Base-by-base conservation (phyloP, 2,797 vertebrate genomes). In the Sandelia bainsii region DNA sequence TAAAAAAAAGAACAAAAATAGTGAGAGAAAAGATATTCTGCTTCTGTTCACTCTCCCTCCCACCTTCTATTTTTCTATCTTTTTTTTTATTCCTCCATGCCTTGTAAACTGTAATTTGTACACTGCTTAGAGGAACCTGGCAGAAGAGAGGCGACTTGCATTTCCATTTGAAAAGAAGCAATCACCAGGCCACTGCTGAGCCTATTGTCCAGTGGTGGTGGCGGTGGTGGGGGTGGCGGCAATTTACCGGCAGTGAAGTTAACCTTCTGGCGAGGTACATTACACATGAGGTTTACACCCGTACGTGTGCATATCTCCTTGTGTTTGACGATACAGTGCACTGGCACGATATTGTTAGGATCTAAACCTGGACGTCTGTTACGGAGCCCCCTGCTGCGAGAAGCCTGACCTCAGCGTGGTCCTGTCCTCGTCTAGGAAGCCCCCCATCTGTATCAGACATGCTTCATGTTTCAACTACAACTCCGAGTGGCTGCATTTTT, bases 111-210 rank as follows among this genome's bases (percentile, higher is more conserved):
- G 96, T 97, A 98, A 98, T 98, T 98, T 98, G 96, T 96, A 95
- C 95, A 95, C 94, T 93, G 93, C 95, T 96, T 95, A 90, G 95
- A 89, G 95, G 96, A 96, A 96, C 94, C 95, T 96, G 96, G 96
- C 95, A 96, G 95, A 96, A 93, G 91, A 92, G 92, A 87, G 86
- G 89, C 96, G 95, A 94, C 96, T 89, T 87, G 93, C 95, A 99
- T 99, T 99, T 97, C 96, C 98, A 99, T 99, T 96, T 98, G 98
- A 99, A 99, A 98, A 95, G 97, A 98, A 95, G 96, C 97, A 98
- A 98, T 99, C 97, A 98, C 95, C 95, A 95, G 96, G 95, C 96
- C 94, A 96, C 96, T 94, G 96, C 97, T 97, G 97, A 96, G 96
- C 94, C 96, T 96, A 97, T 98, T 99, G 98, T 98, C 97, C 96